Evolutionary conservation across 2,113 vertebrate genomes (phyloP), one percentile per base, ranked within the genome.

Genomic region (Apteryx mantelli): DNA sequence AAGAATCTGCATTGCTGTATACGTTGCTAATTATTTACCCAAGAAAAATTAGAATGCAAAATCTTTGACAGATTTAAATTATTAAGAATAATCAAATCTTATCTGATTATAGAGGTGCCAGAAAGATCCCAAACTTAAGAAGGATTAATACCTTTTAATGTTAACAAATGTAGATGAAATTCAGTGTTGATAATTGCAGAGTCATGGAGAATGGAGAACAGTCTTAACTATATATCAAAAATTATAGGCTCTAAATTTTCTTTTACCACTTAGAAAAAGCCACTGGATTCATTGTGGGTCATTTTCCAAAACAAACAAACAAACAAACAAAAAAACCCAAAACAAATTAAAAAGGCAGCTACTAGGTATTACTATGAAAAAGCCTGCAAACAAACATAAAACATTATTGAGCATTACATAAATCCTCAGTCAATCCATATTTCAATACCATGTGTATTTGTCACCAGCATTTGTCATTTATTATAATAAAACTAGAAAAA

Each of bases 11-110:
- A 19, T 38, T 88, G 28, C 53, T 74, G 14, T 7, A 4, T 78
- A 78, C 91, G 44, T 61, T 69, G 63, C 76, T 93, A 93, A 88
- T 71, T 86, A 92, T 91, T 84, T 81, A 86, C 9, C 9, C 19
- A 70, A 30, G 44, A 78, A 86, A 95, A 92, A 74, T 48, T 3
- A 86, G 24, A 65, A 81, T 40, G 34, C 9, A 30, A 92, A 83
- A 65, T 73, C n/a, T 60, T 81, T 77, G 44, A 46, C 44, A 16
- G 28, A 46, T 86, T 73, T 48, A 58, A 81, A 84, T 84, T 81
- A 61, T 65, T 81, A 74, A 60, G 14, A 5, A 46, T 50, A 73
- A 80, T 38, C 7, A 80, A 63, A 89, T 74, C 8, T 74, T 84
- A 68, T 9, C 4, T 50, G 17, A 75, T 48, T n/a, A 84, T 1